phyloP scores from a whole-genome alignment of 1,140 invertebrate genomes.

The Cataglyphis hispanica region DNA sequence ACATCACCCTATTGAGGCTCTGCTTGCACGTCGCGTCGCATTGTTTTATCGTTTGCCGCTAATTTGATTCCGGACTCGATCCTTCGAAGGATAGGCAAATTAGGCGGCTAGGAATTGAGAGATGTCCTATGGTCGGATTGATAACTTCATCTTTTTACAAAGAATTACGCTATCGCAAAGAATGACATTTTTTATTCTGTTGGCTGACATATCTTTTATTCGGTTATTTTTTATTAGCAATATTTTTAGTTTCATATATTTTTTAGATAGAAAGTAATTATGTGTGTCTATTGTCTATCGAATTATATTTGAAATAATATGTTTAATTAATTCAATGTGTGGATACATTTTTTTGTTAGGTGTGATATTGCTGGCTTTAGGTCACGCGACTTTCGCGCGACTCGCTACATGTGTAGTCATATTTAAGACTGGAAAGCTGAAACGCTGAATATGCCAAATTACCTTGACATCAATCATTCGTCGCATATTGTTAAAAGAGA shows the following conservation, averaged over 20 bases:
- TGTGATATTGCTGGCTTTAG: background rate
- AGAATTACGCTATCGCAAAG: background rate
- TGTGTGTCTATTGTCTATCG: background rate
- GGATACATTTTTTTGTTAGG: constrained; percentile 8
- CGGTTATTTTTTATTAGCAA: constrained; percentile 11
- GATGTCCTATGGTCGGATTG: background rate
- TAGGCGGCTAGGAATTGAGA: constrained; percentile 39
- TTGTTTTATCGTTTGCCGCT: constrained; percentile 47
- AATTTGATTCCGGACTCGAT: constrained; percentile 37
- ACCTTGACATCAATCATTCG: constrained; percentile 34
- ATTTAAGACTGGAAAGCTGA: background rate
- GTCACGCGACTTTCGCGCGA: background rate
- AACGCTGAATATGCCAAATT: constrained; percentile 27
- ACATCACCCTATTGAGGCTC: constrained; percentile 22
- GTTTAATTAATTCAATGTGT: constrained; percentile 19
- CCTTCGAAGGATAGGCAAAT: constrained; percentile 52
- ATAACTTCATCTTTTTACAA: constrained; percentile 8
- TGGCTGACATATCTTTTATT: background rate
- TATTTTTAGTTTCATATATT: background rate
- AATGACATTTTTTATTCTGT: no score
- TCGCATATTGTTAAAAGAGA: background rate
- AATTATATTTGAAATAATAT: constrained; percentile 32
- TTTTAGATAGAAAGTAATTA: background rate
- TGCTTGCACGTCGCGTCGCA: background rate
- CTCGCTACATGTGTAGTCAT: background rate